Conservation (phyloP, 2,888 invertebrate species). For the Melanchra persicariae region DNA sequence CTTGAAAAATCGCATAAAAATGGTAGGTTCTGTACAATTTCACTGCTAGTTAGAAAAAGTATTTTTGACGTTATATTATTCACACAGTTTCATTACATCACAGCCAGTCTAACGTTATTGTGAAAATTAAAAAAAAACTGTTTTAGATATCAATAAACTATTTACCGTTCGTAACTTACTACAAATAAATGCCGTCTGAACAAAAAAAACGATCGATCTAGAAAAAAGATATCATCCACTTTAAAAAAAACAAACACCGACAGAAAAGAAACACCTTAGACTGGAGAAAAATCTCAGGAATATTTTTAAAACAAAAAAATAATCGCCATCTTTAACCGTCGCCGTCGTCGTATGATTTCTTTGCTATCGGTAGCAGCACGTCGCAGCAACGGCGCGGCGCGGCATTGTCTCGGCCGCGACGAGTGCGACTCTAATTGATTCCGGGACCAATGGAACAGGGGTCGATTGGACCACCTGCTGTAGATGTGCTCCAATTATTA, state of each 20-base stretch:
- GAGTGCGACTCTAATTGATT: slow-evolving; percentile 79
- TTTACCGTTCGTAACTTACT: neutral
- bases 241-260: neutral
- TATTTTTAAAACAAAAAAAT: neutral
- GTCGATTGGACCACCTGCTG: slow-evolving; percentile 66
- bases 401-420: slow-evolving; percentile 68
- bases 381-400: slow-evolving; percentile 39
- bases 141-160: neutral
- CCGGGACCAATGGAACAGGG: slow-evolving; percentile 58
- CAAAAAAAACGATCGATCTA: slow-evolving; percentile 9
- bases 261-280: neutral
- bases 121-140: too few species aligned
- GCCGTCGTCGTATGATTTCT: slow-evolving; percentile 35
- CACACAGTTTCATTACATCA: too few species aligned
- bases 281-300: too few species aligned
- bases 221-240: neutral
- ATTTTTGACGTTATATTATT: too few species aligned
- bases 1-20: too few species aligned
- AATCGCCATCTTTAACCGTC: neutral
- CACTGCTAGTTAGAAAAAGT: too few species aligned
- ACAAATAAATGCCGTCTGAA: slow-evolving; percentile 4
- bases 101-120: too few species aligned
- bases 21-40: too few species aligned
- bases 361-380: slow-evolving; percentile 55
- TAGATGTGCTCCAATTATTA: slow-evolving; percentile 62